phyloP scores from a whole-genome alignment of 2,797 vertebrate species.

The Limnodromus scolopaceus region DNA sequence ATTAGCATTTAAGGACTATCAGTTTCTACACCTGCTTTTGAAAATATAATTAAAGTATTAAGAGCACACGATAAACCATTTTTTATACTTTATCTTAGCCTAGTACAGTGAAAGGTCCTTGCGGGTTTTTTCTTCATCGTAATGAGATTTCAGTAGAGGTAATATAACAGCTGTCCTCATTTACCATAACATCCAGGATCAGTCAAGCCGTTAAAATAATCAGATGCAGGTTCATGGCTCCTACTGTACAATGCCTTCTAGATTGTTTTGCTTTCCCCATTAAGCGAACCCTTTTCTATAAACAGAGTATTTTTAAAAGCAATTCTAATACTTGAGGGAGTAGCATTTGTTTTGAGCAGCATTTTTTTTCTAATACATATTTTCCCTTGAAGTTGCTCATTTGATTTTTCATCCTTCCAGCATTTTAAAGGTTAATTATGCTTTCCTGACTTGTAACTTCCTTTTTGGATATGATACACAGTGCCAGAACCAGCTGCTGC shows the following conservation, averaged over 20 bases:
- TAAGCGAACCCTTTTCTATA: neutral
- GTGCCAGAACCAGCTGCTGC: slow-evolving; percentile 82
- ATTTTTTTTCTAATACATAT: neutral
- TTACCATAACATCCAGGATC: slow-evolving; percentile 52
- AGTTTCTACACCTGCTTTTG: slow-evolving; percentile 2
- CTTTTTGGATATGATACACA: slow-evolving; percentile 73
- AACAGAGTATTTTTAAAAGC: neutral
- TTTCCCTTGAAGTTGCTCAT: slow-evolving; percentile 14
- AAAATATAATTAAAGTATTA: slow-evolving; percentile 46
- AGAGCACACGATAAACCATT: neutral
- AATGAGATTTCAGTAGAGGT: slow-evolving; percentile 40
- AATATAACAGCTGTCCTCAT: slow-evolving; percentile 54
- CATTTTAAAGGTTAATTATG: slow-evolving; percentile 80
- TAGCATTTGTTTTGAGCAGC: neutral
- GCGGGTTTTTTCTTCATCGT: neutral
- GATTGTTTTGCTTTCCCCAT: neutral
- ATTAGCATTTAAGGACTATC: slow-evolving; percentile 20
- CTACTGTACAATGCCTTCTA: slow-evolving; percentile 53
- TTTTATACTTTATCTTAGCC: slow-evolving; percentile 27
- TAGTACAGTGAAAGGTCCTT: slow-evolving; percentile 28
- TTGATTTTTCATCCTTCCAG: slow-evolving; percentile 62
- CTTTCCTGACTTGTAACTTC: slow-evolving; percentile 67
- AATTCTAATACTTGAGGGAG: neutral
- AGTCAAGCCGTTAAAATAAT: slow-evolving; percentile 40
- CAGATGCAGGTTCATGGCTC: slow-evolving; percentile 35